These are phyloP conservation scores for Tigriopus japonicus DNA, from an alignment of 1,140 invertebrate genomes.

Conservation along the genomic window DNA sequence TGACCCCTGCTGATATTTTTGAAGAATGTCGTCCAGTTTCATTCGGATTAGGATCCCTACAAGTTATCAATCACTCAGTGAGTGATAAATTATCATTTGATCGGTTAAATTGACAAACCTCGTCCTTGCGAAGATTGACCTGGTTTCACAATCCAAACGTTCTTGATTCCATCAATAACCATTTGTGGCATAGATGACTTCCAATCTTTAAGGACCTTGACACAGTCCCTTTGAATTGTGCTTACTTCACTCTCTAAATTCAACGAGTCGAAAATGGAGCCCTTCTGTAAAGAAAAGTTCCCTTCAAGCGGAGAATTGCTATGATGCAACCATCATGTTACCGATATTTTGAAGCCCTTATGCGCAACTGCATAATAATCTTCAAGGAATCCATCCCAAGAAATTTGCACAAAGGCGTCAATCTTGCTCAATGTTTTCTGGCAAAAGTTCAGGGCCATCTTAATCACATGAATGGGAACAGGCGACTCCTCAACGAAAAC, in stretches of 20 bases:
- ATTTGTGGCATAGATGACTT: conserved; percentile 42
- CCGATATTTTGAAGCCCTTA: conserved; percentile 31
- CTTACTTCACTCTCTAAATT: not conserved
- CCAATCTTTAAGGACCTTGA: conserved; percentile 25
- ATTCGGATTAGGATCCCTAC: conserved; percentile 53
- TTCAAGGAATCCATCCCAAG: conserved; percentile 66
- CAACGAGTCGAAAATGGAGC: not conserved
- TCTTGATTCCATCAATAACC: conserved; percentile 52
- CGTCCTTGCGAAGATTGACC: conserved; percentile 76
- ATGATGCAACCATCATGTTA: not conserved
- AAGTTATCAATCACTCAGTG: too few relatives aligned
- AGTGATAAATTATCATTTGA: too few relatives aligned
- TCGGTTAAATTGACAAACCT: conserved; percentile 28
- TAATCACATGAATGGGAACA: not conserved
- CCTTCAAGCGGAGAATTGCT: not conserved
- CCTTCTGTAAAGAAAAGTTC: not conserved
- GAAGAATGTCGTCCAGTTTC: conserved; percentile 54
- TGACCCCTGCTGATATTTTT: conserved; percentile 30
- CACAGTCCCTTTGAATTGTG: too few relatives aligned
- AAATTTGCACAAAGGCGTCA: conserved; percentile 43
- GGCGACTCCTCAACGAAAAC: not conserved
- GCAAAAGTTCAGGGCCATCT: not conserved
- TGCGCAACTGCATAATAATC: conserved; percentile 50
- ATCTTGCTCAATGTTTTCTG: conserved; percentile 4
- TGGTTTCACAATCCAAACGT: conserved; percentile 90